Conservation (phyloP, 2,113 vertebrate species). For the Tachysurus vachellii region DNA sequence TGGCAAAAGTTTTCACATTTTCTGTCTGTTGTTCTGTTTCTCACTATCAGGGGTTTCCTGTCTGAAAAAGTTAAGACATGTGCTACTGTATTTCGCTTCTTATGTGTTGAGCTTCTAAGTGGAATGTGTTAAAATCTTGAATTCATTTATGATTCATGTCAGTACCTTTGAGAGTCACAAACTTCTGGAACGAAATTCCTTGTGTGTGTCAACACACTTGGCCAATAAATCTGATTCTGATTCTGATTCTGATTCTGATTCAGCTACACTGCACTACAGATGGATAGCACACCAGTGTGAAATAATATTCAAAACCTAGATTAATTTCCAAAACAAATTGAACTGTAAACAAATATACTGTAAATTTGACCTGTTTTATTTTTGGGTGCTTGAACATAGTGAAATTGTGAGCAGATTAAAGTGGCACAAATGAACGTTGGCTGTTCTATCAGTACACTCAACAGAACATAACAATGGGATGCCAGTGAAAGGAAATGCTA, state of each 20-base stretch:
- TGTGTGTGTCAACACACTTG: too few relatives aligned
- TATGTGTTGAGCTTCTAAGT: background rate
- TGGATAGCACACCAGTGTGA: background rate
- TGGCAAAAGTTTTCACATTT: background rate
- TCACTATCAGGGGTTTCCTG: background rate
- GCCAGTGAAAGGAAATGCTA: background rate
- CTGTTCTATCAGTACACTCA: background rate
- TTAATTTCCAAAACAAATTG: background rate
- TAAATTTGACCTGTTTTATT: background rate
- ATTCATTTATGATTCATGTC: too few relatives aligned
- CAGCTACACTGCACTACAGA: background rate
- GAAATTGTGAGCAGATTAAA: background rate
- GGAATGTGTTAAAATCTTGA: background rate
- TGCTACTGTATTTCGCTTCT: background rate
- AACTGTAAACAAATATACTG: background rate
- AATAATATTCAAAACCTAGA: background rate
- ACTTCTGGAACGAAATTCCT: too few relatives aligned
- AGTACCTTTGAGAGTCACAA: too few relatives aligned
- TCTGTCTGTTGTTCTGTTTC: constrained; percentile 6
- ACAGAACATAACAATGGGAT: background rate
- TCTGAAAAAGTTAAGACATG: background rate
- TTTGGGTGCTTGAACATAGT: background rate
- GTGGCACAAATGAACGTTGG: background rate
- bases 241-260: too few relatives aligned
- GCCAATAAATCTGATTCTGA: too few relatives aligned